phyloP scores from a whole-genome alignment of 1,140 invertebrate genomes.

The Thrips palmi region DNA sequence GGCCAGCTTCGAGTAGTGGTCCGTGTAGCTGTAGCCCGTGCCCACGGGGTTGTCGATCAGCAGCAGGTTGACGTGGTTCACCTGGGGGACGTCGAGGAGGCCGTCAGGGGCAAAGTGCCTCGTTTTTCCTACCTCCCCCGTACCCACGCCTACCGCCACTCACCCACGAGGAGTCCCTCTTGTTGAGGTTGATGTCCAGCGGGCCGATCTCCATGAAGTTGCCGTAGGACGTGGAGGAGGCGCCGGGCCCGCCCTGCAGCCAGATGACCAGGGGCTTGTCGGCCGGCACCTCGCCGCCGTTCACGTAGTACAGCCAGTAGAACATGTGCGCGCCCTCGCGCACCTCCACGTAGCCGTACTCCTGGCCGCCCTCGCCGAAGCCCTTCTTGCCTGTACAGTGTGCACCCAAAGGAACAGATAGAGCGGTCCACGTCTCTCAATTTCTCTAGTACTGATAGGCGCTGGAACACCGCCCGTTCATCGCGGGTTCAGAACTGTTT shows the following conservation, averaged over 20 bases:
- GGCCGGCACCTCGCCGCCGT: slow-evolving; percentile 28
- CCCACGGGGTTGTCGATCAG: slow-evolving; percentile 83
- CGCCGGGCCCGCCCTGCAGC: slow-evolving; percentile 60
- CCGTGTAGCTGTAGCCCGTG: slow-evolving; percentile 69
- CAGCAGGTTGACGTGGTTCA: slow-evolving; percentile 56
- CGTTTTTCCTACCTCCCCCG: neutral
- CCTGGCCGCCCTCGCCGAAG: slow-evolving; percentile 37
- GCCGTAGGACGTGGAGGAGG: slow-evolving; percentile 53
- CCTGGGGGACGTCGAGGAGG: no score
- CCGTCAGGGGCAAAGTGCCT: no score
- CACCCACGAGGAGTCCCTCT: slow-evolving; percentile 56
- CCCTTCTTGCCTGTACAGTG: slow-evolving; percentile 22
- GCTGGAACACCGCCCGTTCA: no score
- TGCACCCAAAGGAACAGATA: no score
- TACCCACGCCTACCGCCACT: slow-evolving; percentile 14
- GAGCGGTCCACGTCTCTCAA: no score
- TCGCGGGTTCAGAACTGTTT: no score
- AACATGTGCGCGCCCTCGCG: slow-evolving; percentile 56
- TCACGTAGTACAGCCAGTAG: slow-evolving; percentile 64
- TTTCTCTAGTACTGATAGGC: no score
- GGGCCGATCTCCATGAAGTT: slow-evolving; percentile 66
- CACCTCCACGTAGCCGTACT: slow-evolving; percentile 48
- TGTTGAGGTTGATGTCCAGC: slow-evolving; percentile 37
- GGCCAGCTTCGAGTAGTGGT: slow-evolving; percentile 30
- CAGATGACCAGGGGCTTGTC: slow-evolving; percentile 54